Conservation (phyloP, 2,888 invertebrate genomes). For the Ichneumon xanthorius region DNA sequence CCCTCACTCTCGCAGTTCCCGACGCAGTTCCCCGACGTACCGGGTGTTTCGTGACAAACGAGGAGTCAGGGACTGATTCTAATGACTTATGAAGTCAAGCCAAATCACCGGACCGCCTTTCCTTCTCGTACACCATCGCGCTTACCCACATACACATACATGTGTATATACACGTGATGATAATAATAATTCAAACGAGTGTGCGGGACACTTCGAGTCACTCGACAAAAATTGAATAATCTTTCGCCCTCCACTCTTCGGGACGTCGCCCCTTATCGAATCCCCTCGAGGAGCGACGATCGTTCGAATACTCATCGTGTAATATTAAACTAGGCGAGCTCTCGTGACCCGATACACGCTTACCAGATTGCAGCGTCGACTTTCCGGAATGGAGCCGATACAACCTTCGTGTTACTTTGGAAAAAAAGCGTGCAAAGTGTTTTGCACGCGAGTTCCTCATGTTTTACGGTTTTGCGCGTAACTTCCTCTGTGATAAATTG, state of each 20-base stretch:
- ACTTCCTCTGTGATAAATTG: no score
- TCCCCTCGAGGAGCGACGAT: slow-evolving; percentile 25
- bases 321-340: slow-evolving; percentile 38
- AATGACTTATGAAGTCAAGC: slow-evolving; percentile 85
- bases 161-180: background rate
- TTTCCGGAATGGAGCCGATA: slow-evolving; percentile 1
- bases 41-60: slow-evolving; percentile 78
- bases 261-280: slow-evolving; percentile 6
- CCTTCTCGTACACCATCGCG: background rate
- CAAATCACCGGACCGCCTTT: slow-evolving; percentile 81
- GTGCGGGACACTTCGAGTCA: slow-evolving; percentile 72
- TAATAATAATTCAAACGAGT: slow-evolving; percentile 53
- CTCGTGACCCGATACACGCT: slow-evolving; percentile 18
- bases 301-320: slow-evolving; percentile 36
- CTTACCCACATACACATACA: background rate
- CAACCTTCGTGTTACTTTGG: background rate
- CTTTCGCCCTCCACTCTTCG: slow-evolving; percentile 69
- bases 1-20: slow-evolving; percentile 27
- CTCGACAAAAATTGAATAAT: slow-evolving; percentile 81
- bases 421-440: background rate
- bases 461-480: no score
- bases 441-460: no score
- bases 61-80: slow-evolving; percentile 82
- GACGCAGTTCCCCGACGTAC: slow-evolving; percentile 58
- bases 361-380: slow-evolving; percentile 1